These are phyloP conservation scores for Chionis minor DNA, from an alignment of 2,113 vertebrate species.

Conservation along the genomic window DNA sequence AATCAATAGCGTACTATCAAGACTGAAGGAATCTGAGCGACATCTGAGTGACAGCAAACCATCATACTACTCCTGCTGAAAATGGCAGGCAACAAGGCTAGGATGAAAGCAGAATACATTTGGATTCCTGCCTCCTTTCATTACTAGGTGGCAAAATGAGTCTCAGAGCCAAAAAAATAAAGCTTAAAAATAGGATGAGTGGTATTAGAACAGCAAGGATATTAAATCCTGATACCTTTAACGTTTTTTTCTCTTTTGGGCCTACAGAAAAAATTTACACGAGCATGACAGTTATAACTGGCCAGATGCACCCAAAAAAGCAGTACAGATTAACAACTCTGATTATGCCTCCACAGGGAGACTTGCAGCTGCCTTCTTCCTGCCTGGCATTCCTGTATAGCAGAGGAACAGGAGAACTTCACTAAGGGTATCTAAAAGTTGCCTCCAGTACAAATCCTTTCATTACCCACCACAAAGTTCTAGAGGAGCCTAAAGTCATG, in stretches of 20 bases:
- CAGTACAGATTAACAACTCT: background rate
- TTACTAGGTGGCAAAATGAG: background rate
- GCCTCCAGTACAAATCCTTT: background rate
- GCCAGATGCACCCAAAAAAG: background rate
- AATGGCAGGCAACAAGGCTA: background rate
- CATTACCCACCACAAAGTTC: background rate
- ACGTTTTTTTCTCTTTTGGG: background rate
- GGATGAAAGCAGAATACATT: background rate
- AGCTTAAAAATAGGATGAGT: background rate
- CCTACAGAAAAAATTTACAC: background rate
- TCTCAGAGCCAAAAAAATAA: background rate
- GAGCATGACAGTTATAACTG: background rate
- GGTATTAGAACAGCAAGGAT: background rate
- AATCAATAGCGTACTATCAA: background rate
- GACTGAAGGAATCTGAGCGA: background rate
- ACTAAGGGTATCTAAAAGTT: background rate
- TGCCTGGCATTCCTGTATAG: background rate
- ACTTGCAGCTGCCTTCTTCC: background rate
- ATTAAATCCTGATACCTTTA: background rate
- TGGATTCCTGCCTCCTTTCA: background rate
- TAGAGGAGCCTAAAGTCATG: background rate
- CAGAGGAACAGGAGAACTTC: background rate
- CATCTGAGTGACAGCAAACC: slow-evolving; percentile 10
- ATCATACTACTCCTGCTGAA: background rate
- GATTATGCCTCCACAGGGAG: background rate